phyloP scores from a whole-genome alignment of 2,888 invertebrate genomes.

The Bombylius discolor region DNA sequence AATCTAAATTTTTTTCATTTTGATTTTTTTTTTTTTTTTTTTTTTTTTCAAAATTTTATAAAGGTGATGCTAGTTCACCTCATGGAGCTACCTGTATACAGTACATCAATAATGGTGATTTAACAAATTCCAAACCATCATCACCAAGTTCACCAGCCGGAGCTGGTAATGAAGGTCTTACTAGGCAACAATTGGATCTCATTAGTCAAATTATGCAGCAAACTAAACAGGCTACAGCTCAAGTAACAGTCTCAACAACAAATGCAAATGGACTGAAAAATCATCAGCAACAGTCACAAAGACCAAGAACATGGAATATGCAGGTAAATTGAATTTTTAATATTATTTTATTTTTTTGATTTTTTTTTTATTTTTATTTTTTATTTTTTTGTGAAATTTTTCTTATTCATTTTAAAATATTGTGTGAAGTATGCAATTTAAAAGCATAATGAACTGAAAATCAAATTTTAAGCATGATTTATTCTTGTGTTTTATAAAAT shows the following conservation, averaged over 20 bases:
- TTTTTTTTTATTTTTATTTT: background rate
- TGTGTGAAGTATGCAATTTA: too few species aligned
- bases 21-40: background rate
- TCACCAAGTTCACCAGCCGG: slow-evolving; percentile 34
- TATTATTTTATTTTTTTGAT: too few species aligned
- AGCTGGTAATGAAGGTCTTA: slow-evolving; percentile 48
- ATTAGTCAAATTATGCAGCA: slow-evolving; percentile 68
- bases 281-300: slow-evolving; percentile 29
- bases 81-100: slow-evolving; percentile 49
- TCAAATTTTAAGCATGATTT: too few species aligned
- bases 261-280: slow-evolving; percentile 27
- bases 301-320: slow-evolving; percentile 44
- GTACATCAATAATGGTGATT: slow-evolving; percentile 38
- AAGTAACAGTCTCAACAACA: slow-evolving; percentile 33
- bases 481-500: too few species aligned
- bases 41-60: slow-evolving; percentile 13
- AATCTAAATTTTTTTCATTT: background rate
- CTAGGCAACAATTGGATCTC: slow-evolving; percentile 59
- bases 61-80: slow-evolving; percentile 47
- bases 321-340: slow-evolving; percentile 25
- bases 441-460: too few species aligned
- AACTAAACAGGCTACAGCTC: slow-evolving; percentile 48
- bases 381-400: too few species aligned
- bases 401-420: too few species aligned
- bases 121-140: slow-evolving; percentile 40